Percentiles rank a stretch among this genome's conserved stretches.
Conservation (phyloP, 2,888 invertebrate genomes). For the Melipona beecheii region DNA sequence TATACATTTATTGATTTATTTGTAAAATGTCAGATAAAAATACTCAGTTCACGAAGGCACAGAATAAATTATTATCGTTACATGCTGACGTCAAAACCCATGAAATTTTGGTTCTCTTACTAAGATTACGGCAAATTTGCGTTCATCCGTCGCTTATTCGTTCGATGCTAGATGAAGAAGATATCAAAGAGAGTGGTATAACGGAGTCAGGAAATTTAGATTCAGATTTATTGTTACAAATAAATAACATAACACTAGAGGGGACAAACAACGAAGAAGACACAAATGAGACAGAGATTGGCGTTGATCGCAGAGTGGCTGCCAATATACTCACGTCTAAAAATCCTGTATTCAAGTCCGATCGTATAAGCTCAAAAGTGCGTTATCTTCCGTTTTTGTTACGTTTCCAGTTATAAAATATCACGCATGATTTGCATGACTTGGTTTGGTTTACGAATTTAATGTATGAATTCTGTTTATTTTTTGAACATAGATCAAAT, state of each 20-base stretch:
- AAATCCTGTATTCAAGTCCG: constrained; percentile 89
- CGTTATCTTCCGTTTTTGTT: not conserved
- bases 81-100: constrained; percentile 85
- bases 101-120: constrained; percentile 91
- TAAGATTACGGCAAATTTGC: constrained; percentile 94
- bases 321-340: constrained; percentile 87
- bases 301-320: constrained; percentile 86
- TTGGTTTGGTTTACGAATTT: not conserved
- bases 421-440: not conserved
- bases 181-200: constrained; percentile 81
- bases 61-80: constrained; percentile 73
- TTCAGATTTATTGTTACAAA: constrained; percentile 57
- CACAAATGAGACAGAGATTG: constrained; percentile 75
- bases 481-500: constrained; percentile 84
- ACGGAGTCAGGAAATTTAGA: constrained; percentile 76
- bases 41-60: constrained; percentile 80
- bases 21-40: constrained; percentile 55
- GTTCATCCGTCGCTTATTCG: constrained; percentile 94
- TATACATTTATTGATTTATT: not conserved
- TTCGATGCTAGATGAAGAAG: constrained; percentile 85
- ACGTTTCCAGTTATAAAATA: not conserved
- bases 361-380: constrained; percentile 88
- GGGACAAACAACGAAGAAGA: constrained; percentile 37
- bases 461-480: not conserved
- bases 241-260: constrained; percentile 65